Evolutionary conservation across 2,888 invertebrate genomes (phyloP), one percentile per base, ranked within the genome.

Genomic region (Nymphalis c-album): DNA sequence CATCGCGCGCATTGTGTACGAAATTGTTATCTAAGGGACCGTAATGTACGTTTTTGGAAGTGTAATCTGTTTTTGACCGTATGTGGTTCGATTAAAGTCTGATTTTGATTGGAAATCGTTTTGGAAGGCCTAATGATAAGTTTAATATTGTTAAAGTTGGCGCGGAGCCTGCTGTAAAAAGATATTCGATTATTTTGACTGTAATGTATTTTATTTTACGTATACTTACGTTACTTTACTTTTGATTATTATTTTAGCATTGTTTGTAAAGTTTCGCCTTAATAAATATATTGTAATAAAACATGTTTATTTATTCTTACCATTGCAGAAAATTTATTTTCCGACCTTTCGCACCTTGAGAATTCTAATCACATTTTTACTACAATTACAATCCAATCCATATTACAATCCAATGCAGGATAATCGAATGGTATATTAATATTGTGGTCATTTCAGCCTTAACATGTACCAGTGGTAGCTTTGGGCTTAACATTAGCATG

Each of bases 151-250:
- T 57, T 70, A 60, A 22, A 45, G 53, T 46, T 40, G 67, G 65
- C 68, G 62, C 47, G 22, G 48, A 62, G 63, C 51, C 64, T 48
- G 63, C 26, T 63, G 60, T 68, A 59, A 26, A 63, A 71, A 67
- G 60, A 66, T 65, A 70, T 73, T 67, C 67, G 67, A 68, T 65
- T 74, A 65, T 65, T 68, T 60, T 55, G 67, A 46, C 63, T 71
- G 69, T 70, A 74, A 73, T 73, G 72, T 72, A 80, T 83, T 80
- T 78, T 77, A 82, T 85, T 85, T 84, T 85, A 85, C 85, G 80
- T 79, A 67, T 79, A 31, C 26, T 1, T 31, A 82, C 75, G 84
- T 86, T 86, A 83, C 79, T 83, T 85, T 82, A 82, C 59, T 73
- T 75, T 55, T 55, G 26, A 69, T 79, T 78, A 69, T 79, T 78